Conservation (phyloP, 2,797 vertebrate species). For the Siniperca obscura region DNA sequence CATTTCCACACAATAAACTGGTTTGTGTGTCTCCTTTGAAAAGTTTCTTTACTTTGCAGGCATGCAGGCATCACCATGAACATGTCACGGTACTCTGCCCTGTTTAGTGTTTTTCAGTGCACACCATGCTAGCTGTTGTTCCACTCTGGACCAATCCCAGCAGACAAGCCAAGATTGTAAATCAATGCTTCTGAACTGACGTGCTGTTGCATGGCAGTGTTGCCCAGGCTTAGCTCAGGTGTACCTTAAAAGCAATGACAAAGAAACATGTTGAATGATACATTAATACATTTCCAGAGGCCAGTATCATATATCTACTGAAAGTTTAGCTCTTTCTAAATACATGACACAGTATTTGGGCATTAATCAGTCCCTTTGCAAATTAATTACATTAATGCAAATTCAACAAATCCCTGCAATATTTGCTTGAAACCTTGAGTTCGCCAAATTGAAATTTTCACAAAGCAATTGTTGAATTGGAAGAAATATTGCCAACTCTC, state of each 20-base stretch:
- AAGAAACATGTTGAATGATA: neutral
- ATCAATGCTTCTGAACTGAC: slow-evolving; percentile 38
- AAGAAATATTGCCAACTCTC: neutral
- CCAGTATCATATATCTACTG: neutral
- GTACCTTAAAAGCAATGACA: slow-evolving; percentile 31
- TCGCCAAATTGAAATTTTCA: neutral
- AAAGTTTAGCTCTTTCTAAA: neutral
- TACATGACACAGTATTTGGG: neutral
- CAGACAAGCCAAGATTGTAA: slow-evolving; percentile 24
- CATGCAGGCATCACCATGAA: neutral
- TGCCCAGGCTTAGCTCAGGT: slow-evolving; percentile 1
- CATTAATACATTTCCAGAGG: neutral
- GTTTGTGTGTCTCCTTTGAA: slow-evolving; percentile 1
- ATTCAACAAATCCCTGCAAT: slow-evolving; percentile 1
- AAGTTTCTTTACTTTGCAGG: neutral
- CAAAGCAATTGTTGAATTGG: neutral
- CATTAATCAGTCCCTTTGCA: neutral
- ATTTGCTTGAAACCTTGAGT: neutral
- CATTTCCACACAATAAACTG: neutral
- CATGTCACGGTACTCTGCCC: slow-evolving; percentile 1
- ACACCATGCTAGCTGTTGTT: slow-evolving; percentile 8
- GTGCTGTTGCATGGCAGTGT: neutral
- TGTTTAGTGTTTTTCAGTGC: slow-evolving; percentile 25
- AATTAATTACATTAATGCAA: neutral
- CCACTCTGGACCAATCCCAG: slow-evolving; percentile 7